Percentiles rank a stretch among this genome's conserved stretches.
Evolutionary conservation across 2,797 vertebrate species (phyloP).

Genomic region (Mus spretus): DNA sequence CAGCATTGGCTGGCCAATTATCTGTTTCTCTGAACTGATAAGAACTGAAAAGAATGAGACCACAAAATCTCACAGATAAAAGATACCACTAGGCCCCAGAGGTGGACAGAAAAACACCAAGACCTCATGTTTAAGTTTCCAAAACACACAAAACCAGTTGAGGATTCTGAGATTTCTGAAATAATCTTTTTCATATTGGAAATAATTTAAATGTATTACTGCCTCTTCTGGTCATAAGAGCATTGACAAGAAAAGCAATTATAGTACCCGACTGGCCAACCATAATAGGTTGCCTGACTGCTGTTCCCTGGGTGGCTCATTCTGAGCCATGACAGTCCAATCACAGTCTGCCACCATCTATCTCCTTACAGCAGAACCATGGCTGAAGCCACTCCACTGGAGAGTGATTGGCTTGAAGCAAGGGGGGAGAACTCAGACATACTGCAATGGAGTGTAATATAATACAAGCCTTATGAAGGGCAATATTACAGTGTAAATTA

Average conservation of each 20-base stretch:
- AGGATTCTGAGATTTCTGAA: slow-evolving; percentile 24
- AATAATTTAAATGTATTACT: background rate
- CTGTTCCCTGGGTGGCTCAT: background rate
- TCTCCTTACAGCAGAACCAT: background rate
- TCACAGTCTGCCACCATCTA: background rate
- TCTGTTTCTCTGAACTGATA: background rate
- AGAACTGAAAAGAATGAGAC: background rate
- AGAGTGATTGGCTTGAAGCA: background rate
- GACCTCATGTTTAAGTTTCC: slow-evolving; percentile 48
- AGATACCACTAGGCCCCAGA: slow-evolving; percentile 10
- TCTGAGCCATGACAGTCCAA: background rate
- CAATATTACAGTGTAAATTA: background rate
- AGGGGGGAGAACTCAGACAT: background rate
- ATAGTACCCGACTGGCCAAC: background rate
- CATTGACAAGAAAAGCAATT: background rate
- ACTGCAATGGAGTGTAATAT: background rate
- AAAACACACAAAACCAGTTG: background rate
- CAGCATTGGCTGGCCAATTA: background rate
- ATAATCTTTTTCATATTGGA: background rate
- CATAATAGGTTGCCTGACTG: background rate
- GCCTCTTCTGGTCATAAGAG: background rate
- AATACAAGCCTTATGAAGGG: background rate
- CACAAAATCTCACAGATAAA: slow-evolving; percentile 26
- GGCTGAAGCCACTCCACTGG: background rate
- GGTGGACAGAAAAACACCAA: background rate